Base-by-base conservation (phyloP, 2,113 vertebrate species). In the Odocoileus virginianus region DNA sequence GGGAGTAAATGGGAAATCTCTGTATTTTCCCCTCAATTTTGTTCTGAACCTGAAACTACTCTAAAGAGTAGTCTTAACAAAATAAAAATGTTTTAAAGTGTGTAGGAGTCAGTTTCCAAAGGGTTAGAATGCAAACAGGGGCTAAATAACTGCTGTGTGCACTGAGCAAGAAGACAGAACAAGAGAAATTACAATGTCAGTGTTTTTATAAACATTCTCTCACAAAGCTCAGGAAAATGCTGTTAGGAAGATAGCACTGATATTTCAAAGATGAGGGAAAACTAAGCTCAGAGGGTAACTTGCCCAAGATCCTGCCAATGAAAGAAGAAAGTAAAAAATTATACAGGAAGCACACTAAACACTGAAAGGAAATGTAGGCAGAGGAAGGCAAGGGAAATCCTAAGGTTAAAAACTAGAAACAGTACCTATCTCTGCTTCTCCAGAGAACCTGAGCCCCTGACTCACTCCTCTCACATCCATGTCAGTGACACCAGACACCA, bases 231-330 rank as follows among this genome's bases (percentile, higher is more conserved):
- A 14, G 9, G 67, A 89, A 64, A 74, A 61, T 36, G 33, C 87
- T 5, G 10, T 74, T 33, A 91, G 36, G 19, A 87, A 8, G 30
- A 82, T 3, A 78, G 43, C 30, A 92, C 5, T 47, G 28, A 33
- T 11, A 21, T 58, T 87, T 47, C 57, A 78, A 89, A 96, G 54
- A 87, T 13, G 43, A 92, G n/a, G 21, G 78, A 74, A 67, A 79
- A 36, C n/a, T 27, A 67, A 17, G 55, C 19, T 85, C 16, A 58
- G 54, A 54, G 4, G 4, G 61, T 50, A n/a, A 27, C 8, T 30
- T 64, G 19, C 5, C 43, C 8, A 50, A 7, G 10, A 25, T 82
- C 19, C 50, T 71, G 27, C 17, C 57, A 78, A 74, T 1, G 0
- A 94, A 64, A 28, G 19, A 58, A 36, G 12, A 58, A 17, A 74